Base-by-base conservation (phyloP, 2,888 invertebrate species). In the Cosmorhoe ocellata region DNA sequence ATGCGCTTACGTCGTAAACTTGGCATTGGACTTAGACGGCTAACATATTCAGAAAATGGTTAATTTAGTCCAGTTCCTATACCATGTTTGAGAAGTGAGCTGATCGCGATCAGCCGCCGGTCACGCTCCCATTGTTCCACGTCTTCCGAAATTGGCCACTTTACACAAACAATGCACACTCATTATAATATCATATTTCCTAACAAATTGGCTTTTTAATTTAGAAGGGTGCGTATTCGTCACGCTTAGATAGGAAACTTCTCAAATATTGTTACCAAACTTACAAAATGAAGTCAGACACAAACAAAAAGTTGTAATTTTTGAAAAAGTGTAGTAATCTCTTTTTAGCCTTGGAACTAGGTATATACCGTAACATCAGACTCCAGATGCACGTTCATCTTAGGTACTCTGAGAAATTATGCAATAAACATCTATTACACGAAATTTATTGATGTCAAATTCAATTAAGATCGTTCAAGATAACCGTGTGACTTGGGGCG, bases 91-190 rank as follows among this genome's bases (percentile, higher is more conserved):
- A 39, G 38, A 42, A 69, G 72, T 62, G 58, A 49, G 65, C 67
- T 68, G 83, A 85, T 85, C 77, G 71, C 76, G 76, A 83, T 84
- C 84, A 73, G 69, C 66, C 66, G 60, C 66, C 66, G 75, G 81
- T 84, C 84, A 85, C 84, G 85, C 76, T 78, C 76, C 79, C 75
- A 85, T 86, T 86, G 86, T 85, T 79, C 70, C 56, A 64, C 57
- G 69, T 64, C 69, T 66, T 64, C 75, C 79, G 62, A 82, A 83
- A 79, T 80, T 81, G 79, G 73, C 61, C 69, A 69, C 71, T 72
- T 63, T 72, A 69, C 61, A 66, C 74, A 71, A 72, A 80, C 74
- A 76, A 76, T 68, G 65, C 65, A 61, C 64, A 57, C 56, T 62
- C 64, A 67, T 56, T 56, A 58, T 43, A 30, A 3, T 2, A 18